Evolutionary conservation across 2,888 invertebrate species (phyloP).

Genomic region (Catocala nupta): DNA sequence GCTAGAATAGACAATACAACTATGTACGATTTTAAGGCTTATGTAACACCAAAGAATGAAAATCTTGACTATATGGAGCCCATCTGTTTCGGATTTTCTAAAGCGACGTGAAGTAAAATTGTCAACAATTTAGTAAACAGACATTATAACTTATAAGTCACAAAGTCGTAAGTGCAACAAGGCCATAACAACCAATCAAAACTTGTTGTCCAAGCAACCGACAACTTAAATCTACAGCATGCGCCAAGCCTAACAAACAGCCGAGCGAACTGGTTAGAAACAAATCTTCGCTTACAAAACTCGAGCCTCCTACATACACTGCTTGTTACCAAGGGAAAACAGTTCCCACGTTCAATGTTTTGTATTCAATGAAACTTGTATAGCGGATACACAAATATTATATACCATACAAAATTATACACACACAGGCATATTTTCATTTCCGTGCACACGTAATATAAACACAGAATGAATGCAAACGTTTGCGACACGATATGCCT

Average conservation of each 20-base stretch:
- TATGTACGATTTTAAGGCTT: too few species aligned
- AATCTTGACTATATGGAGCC: too few species aligned
- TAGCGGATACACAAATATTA: constrained; percentile 44
- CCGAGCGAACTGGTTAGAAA: neutral
- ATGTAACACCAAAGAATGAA: too few species aligned
- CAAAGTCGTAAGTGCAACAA: too few species aligned
- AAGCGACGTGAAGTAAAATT: too few species aligned
- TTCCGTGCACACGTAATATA: constrained; percentile 40
- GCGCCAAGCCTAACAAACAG: neutral
- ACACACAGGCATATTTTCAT: constrained; percentile 36
- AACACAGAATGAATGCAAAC: constrained; percentile 40
- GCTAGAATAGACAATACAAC: too few species aligned
- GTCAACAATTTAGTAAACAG: too few species aligned
- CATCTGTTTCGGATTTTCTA: too few species aligned
- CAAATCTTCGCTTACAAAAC: constrained; percentile 1
- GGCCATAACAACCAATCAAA: too few species aligned
- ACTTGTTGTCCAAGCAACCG: too few species aligned
- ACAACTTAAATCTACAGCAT: neutral
- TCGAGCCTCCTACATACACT: neutral
- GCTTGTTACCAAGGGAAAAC: constrained; percentile 16
- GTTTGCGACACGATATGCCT: constrained; percentile 24
- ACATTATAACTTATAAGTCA: too few species aligned
- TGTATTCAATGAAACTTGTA: constrained; percentile 40
- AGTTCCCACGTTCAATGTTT: constrained; percentile 40
- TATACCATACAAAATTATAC: constrained; percentile 42